Evolutionary conservation across 2,113 vertebrate genomes (phyloP).

Genomic region (Theristicus caerulescens): DNA sequence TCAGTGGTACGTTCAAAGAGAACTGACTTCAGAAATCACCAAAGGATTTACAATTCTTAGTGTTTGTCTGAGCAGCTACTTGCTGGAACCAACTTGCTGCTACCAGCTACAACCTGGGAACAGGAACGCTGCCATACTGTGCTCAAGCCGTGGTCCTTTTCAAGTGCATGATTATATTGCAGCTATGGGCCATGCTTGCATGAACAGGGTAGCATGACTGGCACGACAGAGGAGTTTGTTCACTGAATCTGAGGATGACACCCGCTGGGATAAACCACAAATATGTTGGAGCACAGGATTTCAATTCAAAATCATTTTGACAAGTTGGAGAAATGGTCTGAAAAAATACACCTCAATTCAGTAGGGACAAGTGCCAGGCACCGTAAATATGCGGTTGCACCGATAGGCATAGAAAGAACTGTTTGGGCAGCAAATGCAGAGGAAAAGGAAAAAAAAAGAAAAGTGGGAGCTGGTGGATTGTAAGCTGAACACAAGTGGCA

Average conservation of each 20-base stretch:
- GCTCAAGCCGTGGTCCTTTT: not conserved
- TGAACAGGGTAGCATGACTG: not conserved
- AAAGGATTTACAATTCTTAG: not conserved
- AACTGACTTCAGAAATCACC: not conserved
- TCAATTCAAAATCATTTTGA: not conserved
- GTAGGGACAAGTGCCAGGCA: not conserved
- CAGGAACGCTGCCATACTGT: not conserved
- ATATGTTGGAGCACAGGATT: not conserved
- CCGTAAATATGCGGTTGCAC: fast-evolving
- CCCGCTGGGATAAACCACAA: not conserved
- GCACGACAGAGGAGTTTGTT: not conserved
- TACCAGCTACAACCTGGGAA: not conserved
- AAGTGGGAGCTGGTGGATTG: not conserved
- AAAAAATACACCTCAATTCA: not conserved
- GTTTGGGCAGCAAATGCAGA: not conserved
- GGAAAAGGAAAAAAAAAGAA: not conserved
- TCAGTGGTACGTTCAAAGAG: not conserved
- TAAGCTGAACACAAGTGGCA: not conserved
- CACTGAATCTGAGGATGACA: not conserved
- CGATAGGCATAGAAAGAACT: fast-evolving
- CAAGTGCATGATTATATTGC: not conserved
- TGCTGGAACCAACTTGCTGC: no score
- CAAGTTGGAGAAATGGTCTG: not conserved
- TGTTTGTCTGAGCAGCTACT: not conserved
- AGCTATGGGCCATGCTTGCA: not conserved